Percentiles rank a stretch among this genome's conserved stretches.
Conservation (phyloP, 2,113 vertebrate genomes). For the Zosterops pallidus region DNA sequence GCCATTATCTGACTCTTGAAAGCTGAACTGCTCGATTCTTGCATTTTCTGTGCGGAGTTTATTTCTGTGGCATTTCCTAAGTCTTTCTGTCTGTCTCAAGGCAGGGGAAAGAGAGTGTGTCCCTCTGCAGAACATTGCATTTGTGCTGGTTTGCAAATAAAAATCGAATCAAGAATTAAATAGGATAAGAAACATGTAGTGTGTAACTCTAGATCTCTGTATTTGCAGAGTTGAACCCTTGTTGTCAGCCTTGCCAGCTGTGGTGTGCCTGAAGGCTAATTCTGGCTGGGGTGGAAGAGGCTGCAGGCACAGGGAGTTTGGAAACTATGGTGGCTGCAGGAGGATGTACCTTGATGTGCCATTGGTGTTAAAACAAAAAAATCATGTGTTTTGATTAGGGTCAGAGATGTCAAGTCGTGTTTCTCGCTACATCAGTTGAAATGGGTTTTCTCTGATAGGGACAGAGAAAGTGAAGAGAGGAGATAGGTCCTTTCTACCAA, state of each 20-base stretch:
- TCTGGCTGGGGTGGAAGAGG: background rate
- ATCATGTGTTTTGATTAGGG: fast-evolving
- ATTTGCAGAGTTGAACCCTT: fast-evolving
- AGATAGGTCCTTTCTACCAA: background rate
- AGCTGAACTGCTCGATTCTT: constrained; percentile 56
- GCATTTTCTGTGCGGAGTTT: constrained; percentile 18
- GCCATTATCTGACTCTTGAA: constrained; percentile 66
- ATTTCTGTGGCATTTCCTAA: constrained; percentile 46
- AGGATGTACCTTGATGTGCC: background rate
- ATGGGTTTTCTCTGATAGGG: background rate
- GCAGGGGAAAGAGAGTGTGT: background rate
- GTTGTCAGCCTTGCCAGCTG: background rate
- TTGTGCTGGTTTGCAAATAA: constrained; percentile 1
- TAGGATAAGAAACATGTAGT: fast-evolving
- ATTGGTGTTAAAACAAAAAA: background rate
- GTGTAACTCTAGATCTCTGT: background rate
- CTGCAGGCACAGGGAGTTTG: background rate
- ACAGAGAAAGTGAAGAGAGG: background rate
- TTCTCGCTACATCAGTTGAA: background rate
- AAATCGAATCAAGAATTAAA: background rate
- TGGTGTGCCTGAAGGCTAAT: background rate
- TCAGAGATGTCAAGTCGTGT: background rate
- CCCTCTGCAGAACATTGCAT: background rate
- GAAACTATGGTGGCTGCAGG: background rate
- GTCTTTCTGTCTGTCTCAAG: constrained; percentile 8